Evolutionary conservation across 2,113 vertebrate genomes (phyloP), one percentile per base, ranked within the genome.

Genomic region (Pterocles gutturalis): DNA sequence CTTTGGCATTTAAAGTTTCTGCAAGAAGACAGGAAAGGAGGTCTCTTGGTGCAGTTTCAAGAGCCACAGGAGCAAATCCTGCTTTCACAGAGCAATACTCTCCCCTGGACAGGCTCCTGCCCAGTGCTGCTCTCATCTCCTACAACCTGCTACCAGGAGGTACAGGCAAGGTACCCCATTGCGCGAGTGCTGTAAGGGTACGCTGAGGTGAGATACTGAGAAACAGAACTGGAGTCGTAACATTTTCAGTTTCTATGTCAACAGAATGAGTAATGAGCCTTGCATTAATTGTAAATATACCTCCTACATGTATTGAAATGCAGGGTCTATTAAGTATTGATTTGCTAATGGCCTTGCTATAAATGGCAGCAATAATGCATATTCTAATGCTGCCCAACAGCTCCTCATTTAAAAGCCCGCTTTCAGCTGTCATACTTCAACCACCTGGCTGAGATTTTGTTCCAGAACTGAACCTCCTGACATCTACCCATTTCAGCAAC

Each of bases 381-480:
- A 60, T 76, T 80, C 66, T 76, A 76, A 80, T 79, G 84, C 57
- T 72, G 34, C 54, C 49, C 64, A 79, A 85, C 45, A 91, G 16
- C 34, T 72, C 53, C 29, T 36, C 53, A 29, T 60, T 60, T 83
- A 83, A 96, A 94, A 96, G 72, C 34, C 29, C 87, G 48, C 26
- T 87, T 92, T 94, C 53, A 38, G 17, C 60, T 67, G 55, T 60
- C 51, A 25, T 19, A 38, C 60, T 81, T 83, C 31, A 91, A 58
- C 26, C 53, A 75, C 18, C 77, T 71, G 80, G 64, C 53, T 43
- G 33, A 80, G 83, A 75, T 55, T 67, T 91, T 0, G 0, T 82
- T 81, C 55, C 80, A 53, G 69, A 87, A 71, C 22, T 41, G 94
- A 96, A 92, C 77, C 33, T 82, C 77, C 61, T 84, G 91, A 93